These are phyloP conservation scores for Megaceryle torquata DNA, from an alignment of 2,113 vertebrate species.

Conservation along the genomic window DNA sequence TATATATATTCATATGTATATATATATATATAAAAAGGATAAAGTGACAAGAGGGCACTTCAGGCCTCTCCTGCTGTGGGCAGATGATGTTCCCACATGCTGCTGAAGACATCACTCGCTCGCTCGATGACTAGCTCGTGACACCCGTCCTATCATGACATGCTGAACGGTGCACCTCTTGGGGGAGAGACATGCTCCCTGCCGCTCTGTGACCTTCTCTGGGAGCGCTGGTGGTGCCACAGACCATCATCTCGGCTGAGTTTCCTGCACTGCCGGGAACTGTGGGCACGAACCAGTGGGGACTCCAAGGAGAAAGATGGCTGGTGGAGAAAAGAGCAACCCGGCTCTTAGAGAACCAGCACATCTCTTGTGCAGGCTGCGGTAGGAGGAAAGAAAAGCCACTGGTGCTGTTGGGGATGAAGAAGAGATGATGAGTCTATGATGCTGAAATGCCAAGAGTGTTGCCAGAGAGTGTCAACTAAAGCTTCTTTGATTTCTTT, in stretches of 20 bases:
- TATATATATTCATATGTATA: constrained; percentile 57
- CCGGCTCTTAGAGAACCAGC: background rate
- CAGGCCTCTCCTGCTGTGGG: background rate
- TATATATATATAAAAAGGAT: constrained; percentile 27
- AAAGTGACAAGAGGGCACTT: constrained; percentile 41
- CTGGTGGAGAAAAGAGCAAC: background rate
- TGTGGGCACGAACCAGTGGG: background rate
- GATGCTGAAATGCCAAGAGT: constrained; percentile 47
- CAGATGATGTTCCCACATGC: background rate
- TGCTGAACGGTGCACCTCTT: background rate
- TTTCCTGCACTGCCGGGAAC: background rate
- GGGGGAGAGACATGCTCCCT: background rate
- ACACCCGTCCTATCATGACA: background rate
- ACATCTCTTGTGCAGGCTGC: constrained; percentile 27
- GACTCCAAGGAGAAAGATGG: background rate
- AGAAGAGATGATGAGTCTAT: constrained; percentile 14
- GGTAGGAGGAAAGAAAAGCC: constrained; percentile 38
- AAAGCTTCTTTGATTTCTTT: constrained; percentile 54
- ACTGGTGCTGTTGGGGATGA: constrained; percentile 3
- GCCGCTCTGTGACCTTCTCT: background rate
- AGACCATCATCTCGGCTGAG: background rate
- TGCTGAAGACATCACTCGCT: background rate
- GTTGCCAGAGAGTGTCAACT: constrained; percentile 51
- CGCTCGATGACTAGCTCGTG: background rate
- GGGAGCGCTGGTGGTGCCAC: constrained; percentile 19